Evolutionary conservation across 2,113 vertebrate species (phyloP).

Genomic region (Chaetodon trifascialis): DNA sequence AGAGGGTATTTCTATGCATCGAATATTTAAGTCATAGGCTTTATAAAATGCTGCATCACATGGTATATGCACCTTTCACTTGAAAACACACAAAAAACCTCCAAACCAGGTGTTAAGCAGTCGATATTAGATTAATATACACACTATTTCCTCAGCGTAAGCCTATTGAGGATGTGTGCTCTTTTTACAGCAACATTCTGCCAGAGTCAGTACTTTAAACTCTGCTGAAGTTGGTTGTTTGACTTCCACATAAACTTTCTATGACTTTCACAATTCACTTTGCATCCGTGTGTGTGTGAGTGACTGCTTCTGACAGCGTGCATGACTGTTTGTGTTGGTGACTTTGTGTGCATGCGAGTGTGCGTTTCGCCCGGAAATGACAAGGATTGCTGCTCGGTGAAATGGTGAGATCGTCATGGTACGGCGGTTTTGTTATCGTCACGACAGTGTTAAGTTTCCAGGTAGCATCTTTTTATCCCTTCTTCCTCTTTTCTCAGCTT

Average conservation of each 20-base stretch:
- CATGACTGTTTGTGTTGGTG: constrained; percentile 14
- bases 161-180: constrained; percentile 8
- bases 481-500: neutral
- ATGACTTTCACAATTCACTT: constrained; percentile 38
- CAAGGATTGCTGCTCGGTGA: constrained; percentile 22
- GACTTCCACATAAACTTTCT: constrained; percentile 49
- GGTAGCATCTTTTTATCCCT: constrained; percentile 14
- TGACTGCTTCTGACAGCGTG: constrained; percentile 35
- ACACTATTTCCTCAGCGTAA: neutral
- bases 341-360: constrained; percentile 3
- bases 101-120: constrained; percentile 22
- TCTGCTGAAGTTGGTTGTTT: constrained; percentile 51
- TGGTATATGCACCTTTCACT: neutral
- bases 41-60: constrained; percentile 1
- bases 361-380: constrained; percentile 41
- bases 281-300: constrained; percentile 3
- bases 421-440: neutral
- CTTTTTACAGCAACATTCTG: constrained; percentile 29
- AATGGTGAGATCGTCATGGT: constrained; percentile 23
- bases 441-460: constrained; percentile 21
- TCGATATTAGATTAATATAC: constrained; percentile 7
- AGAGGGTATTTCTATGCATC: neutral
- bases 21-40: neutral
- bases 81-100: constrained; percentile 2
- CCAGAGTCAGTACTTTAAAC: constrained; percentile 33